These are phyloP conservation scores for Bothrops alternatus DNA, from an alignment of 2,797 vertebrate genomes.

Conservation along the genomic window DNA sequence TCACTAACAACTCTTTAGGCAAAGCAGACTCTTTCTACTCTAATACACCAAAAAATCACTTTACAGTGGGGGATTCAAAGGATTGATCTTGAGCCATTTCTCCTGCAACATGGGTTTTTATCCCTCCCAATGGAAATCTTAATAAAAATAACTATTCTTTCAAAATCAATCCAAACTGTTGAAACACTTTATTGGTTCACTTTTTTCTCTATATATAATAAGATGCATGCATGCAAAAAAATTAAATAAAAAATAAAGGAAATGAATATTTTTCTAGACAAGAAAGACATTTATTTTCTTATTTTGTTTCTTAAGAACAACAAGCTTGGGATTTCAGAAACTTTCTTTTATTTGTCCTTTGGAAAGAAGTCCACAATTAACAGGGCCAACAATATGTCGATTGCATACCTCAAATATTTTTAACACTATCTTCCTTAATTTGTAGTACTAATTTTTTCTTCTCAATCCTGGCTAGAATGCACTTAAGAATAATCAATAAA, in stretches of 20 bases:
- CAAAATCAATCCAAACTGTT: neutral
- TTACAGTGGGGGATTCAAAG: neutral
- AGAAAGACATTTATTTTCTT: neutral
- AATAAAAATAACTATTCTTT: slow-evolving; percentile 22
- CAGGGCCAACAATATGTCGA: neutral
- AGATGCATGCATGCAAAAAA: neutral
- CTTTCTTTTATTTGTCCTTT: neutral
- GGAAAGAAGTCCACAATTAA: neutral
- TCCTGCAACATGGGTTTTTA: neutral
- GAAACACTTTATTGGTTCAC: rapidly evolving
- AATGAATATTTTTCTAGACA: neutral
- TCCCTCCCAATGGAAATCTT: slow-evolving; percentile 19
- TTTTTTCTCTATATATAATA: rapidly evolving
- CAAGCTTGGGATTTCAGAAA: slow-evolving; percentile 3
- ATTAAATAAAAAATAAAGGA: neutral
- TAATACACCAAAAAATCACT: neutral
- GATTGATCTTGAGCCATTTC: neutral
- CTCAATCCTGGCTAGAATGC: slow-evolving; percentile 42
- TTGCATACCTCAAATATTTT: slow-evolving; percentile 22
- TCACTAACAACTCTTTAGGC: too few relatives aligned
- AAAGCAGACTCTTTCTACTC: neutral
- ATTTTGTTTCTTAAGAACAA: slow-evolving; percentile 20
- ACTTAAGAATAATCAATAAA: slow-evolving; percentile 25
- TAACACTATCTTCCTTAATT: slow-evolving; percentile 18
- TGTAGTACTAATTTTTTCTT: slow-evolving; percentile 20